phyloP scores from a whole-genome alignment of 1,140 invertebrate species.

The Drosophila lacertosa region DNA sequence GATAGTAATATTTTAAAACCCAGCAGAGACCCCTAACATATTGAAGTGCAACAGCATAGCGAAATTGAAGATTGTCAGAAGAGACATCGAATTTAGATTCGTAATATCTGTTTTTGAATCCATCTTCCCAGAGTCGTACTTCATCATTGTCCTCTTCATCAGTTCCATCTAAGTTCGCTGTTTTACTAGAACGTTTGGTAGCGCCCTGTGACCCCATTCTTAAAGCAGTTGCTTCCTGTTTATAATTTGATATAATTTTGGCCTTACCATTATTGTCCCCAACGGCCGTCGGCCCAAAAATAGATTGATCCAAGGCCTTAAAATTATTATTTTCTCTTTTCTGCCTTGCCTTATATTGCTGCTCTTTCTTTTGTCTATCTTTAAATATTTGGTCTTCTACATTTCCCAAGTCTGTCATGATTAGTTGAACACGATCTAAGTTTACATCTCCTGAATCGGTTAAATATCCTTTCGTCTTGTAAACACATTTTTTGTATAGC shows the following conservation, averaged over 20 bases:
- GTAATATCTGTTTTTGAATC: slow-evolving; percentile 99
- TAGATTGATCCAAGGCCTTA: slow-evolving; percentile 80
- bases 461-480: slow-evolving; percentile 96
- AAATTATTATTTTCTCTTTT: slow-evolving; percentile 85
- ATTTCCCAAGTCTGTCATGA: slow-evolving; percentile 96
- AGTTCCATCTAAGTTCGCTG: slow-evolving; percentile 70
- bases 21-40: slow-evolving; percentile 98
- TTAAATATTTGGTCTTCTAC: slow-evolving; percentile 99
- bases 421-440: slow-evolving; percentile 95
- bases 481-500: slow-evolving; percentile 97
- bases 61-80: slow-evolving; percentile 92
- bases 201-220: slow-evolving; percentile 76
- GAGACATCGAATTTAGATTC: slow-evolving; percentile 97
- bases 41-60: slow-evolving; percentile 95
- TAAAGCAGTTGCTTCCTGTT: slow-evolving; percentile 89
- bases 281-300: slow-evolving; percentile 89
- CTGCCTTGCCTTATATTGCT: slow-evolving; percentile 91
- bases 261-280: slow-evolving; percentile 84
- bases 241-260: slow-evolving; percentile 85
- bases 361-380: slow-evolving; percentile 93
- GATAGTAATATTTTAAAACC: slow-evolving; percentile 99
- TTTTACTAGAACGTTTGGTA: slow-evolving; percentile 84
- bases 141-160: slow-evolving; percentile 93
- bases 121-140: slow-evolving; percentile 98
- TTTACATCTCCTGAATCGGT: slow-evolving; percentile 97